Evolutionary conservation across 2,113 vertebrate species (phyloP).

Genomic region (Syrrhaptes paradoxus): DNA sequence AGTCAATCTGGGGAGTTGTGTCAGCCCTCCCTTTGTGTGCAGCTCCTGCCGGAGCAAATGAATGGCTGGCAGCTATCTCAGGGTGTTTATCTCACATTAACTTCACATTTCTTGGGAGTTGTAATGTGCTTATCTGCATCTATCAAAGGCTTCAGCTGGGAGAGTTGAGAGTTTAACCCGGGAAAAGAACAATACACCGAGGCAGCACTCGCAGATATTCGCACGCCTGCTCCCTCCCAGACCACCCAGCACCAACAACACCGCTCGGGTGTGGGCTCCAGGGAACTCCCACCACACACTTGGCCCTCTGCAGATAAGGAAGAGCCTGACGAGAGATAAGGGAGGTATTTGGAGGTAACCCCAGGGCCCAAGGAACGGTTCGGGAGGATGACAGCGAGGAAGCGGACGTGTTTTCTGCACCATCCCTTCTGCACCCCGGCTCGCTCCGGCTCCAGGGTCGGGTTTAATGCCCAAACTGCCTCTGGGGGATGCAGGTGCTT

Average conservation of each 20-base stretch:
- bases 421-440: not conserved
- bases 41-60: not conserved
- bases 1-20: not conserved
- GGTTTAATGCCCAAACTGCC: not conserved
- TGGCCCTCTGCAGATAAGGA: not conserved
- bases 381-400: not conserved
- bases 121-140: not conserved
- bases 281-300: not conserved
- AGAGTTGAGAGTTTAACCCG: not conserved
- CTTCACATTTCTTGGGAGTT: not conserved
- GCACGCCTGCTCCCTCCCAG: not conserved
- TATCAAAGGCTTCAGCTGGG: not conserved
- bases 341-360: not conserved
- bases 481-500: not conserved
- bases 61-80: not conserved
- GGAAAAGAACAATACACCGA: not conserved
- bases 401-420: not conserved
- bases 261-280: not conserved
- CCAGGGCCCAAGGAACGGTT: not conserved
- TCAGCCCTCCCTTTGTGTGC: not conserved
- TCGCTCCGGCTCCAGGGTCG: not conserved
- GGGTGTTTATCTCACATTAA: not conserved
- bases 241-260: conserved; percentile 16
- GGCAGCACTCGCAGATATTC: not conserved
- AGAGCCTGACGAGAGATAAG: not conserved